Evolutionary conservation across 2,888 invertebrate species (phyloP).

Genomic region (Candidula unifasciata): DNA sequence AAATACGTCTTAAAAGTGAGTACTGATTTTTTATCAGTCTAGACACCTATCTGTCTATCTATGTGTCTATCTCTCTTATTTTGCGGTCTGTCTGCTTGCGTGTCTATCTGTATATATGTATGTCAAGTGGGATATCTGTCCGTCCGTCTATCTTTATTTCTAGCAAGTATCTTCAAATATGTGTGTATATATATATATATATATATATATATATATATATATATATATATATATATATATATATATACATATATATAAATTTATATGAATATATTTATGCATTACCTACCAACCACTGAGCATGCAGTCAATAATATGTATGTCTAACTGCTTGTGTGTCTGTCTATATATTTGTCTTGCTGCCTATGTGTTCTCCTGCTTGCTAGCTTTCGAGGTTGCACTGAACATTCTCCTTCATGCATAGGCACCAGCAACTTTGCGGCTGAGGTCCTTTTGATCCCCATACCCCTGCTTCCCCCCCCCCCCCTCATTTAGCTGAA

Average conservation of each 20-base stretch:
- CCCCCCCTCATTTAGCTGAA: too few species aligned
- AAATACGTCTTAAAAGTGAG: constrained; percentile 46
- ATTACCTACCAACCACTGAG: neutral
- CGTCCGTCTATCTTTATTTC: too few species aligned
- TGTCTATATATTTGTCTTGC: neutral
- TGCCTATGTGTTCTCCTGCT: neutral
- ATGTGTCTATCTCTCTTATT: neutral
- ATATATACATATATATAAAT: neutral
- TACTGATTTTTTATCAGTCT: neutral
- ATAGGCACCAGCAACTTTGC: too few species aligned
- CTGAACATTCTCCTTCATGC: too few species aligned
- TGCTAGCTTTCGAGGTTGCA: too few species aligned
- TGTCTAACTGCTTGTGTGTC: neutral
- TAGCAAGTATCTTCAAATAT: too few species aligned
- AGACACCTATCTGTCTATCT: neutral
- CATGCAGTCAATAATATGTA: neutral
- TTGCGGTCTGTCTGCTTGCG: too few species aligned
- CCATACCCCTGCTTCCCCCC: too few species aligned
- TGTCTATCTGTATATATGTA: too few species aligned
- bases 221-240: neutral
- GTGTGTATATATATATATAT: neutral
- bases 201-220: neutral
- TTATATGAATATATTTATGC: neutral
- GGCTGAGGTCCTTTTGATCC: too few species aligned
- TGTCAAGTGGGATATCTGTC: too few species aligned